These are phyloP conservation scores for Limnephilus lunatus DNA, from an alignment of 2,888 invertebrate genomes.

Conservation along the genomic window DNA sequence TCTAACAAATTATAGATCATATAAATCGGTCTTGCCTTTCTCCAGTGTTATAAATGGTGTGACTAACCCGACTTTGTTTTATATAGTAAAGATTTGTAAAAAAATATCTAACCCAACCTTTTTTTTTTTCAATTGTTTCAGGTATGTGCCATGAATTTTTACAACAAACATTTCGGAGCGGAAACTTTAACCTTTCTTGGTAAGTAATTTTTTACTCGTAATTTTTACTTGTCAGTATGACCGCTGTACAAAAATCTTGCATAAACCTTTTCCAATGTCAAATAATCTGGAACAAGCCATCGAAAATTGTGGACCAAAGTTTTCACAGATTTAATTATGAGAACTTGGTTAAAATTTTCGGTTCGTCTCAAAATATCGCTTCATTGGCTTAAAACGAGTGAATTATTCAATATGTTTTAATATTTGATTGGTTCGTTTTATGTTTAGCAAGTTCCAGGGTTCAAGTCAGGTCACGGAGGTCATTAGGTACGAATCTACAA, in stretches of 20 bases:
- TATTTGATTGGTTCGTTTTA: neutral
- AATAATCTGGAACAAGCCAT: neutral
- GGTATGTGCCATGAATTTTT: neutral
- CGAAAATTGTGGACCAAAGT: neutral
- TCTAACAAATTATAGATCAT: too few species aligned
- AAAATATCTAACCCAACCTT: neutral
- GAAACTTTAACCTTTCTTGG: neutral
- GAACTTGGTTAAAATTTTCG: neutral
- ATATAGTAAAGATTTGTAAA: neutral
- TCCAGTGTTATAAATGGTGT: too few species aligned
- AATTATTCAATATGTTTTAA: neutral
- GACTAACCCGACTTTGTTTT: too few species aligned
- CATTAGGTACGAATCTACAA: neutral
- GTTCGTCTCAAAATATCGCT: neutral
- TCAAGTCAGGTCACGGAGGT: neutral
- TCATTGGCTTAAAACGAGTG: neutral
- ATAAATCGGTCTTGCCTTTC: too few species aligned
- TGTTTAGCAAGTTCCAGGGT: neutral
- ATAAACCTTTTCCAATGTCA: neutral
- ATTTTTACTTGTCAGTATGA: neutral
- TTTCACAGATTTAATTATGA: neutral
- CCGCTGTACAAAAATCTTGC: neutral
- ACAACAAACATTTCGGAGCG: neutral
- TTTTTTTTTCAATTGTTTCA: neutral
- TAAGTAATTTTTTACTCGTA: neutral